These are phyloP conservation scores for Mus minutoides DNA, from an alignment of 2,797 vertebrate genomes.

Conservation along the genomic window DNA sequence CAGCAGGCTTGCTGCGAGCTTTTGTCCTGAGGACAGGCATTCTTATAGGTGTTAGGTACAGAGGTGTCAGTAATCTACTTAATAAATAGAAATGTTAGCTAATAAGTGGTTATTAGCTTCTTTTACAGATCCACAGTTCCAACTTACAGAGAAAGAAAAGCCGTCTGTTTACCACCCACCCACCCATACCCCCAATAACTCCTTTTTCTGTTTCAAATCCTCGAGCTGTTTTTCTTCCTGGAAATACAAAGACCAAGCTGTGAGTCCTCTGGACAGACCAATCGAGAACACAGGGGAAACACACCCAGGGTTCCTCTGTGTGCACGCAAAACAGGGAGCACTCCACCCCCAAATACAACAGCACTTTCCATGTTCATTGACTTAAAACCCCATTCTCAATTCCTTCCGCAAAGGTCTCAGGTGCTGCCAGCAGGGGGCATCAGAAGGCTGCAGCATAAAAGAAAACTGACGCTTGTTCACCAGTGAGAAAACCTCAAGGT, in stretches of 20 bases:
- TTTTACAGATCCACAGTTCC: background rate
- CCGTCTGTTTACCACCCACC: background rate
- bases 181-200: background rate
- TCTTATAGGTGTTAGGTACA: background rate
- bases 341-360: background rate
- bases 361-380: background rate
- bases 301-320: background rate
- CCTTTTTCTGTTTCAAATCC: background rate
- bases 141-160: conserved; percentile 7
- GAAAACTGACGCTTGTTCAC: background rate
- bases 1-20: background rate
- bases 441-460: background rate
- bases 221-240: background rate
- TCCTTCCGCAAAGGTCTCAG: background rate
- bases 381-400: background rate
- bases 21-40: background rate
- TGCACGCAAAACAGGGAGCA: background rate
- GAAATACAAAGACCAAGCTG: background rate
- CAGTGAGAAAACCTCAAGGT: background rate
- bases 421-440: conserved; percentile 69
- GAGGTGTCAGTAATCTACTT: background rate
- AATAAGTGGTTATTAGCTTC: background rate
- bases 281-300: background rate
- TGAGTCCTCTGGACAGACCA: background rate
- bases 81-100: background rate